These are phyloP conservation scores for Enhydra lutris DNA, from an alignment of 2,113 vertebrate genomes.

Conservation along the genomic window DNA sequence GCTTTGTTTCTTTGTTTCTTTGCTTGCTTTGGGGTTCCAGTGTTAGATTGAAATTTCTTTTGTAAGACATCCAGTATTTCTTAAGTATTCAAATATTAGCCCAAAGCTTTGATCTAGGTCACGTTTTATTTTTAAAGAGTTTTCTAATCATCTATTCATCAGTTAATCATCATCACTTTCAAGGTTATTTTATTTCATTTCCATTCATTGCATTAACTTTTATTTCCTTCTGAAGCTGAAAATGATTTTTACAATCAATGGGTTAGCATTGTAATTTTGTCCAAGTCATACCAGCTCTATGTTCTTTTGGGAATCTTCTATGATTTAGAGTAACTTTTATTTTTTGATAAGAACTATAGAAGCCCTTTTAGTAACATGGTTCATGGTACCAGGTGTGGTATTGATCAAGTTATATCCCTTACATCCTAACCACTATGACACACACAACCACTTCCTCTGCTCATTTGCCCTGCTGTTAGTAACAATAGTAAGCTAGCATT, in stretches of 20 bases:
- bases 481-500: not conserved
- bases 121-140: constrained; percentile 35
- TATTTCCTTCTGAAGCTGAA: constrained; percentile 56
- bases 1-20: not conserved
- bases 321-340: not conserved
- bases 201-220: constrained; percentile 58
- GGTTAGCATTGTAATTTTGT: constrained; percentile 30
- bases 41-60: not conserved
- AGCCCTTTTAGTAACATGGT: not conserved
- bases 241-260: constrained; percentile 45
- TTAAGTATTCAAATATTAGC: constrained; percentile 3
- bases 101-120: constrained; percentile 25
- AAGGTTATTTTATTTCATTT: constrained; percentile 53
- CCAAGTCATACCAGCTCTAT: constrained; percentile 26
- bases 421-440: not conserved
- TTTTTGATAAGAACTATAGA: not conserved
- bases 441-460: not conserved
- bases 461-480: not conserved
- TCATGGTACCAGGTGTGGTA: not conserved
- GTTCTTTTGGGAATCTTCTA: not conserved
- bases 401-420: not conserved
- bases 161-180: constrained; percentile 52
- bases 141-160: constrained; percentile 53
- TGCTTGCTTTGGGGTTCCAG: not conserved
- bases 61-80: not conserved